Conservation (phyloP, 2,797 vertebrate species). For the Falco novaeseelandiae region DNA sequence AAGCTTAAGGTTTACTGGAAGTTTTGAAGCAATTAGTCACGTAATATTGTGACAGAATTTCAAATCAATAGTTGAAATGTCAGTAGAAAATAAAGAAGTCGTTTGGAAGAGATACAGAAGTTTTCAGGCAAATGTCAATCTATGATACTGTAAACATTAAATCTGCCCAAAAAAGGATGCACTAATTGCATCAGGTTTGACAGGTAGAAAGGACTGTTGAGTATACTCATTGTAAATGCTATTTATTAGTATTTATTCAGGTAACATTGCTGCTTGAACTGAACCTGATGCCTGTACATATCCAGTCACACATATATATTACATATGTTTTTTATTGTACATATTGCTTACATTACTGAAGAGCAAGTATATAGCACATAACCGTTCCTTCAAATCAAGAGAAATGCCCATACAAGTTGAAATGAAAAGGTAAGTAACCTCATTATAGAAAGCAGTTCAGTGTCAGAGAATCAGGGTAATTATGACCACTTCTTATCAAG, state of each 20-base stretch:
- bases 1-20: slow-evolving; percentile 14
- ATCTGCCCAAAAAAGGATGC: slow-evolving; percentile 10
- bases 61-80: slow-evolving; percentile 21
- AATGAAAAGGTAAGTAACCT: not conserved
- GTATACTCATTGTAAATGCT: not conserved
- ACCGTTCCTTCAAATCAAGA: not conserved
- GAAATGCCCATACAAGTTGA: accelerated
- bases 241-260: slow-evolving; percentile 49
- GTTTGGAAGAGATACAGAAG: slow-evolving; percentile 10
- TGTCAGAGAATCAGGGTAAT: not conserved
- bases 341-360: not conserved
- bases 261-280: not conserved
- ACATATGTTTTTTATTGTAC: too few relatives aligned
- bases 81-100: slow-evolving; percentile 7
- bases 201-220: slow-evolving; percentile 8
- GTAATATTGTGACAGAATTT: slow-evolving; percentile 8
- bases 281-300: accelerated
- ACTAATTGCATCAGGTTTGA: slow-evolving; percentile 23
- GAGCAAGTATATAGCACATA: not conserved
- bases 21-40: slow-evolving; percentile 7
- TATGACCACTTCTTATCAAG: not conserved
- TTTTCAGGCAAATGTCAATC: slow-evolving; percentile 54
- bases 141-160: slow-evolving; percentile 20
- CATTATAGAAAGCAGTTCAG: not conserved
- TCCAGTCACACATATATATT: not conserved